These are phyloP conservation scores for Sphaerolaimus hirsutus DNA, from an alignment of 2,888 invertebrate species.

Conservation along the genomic window DNA sequence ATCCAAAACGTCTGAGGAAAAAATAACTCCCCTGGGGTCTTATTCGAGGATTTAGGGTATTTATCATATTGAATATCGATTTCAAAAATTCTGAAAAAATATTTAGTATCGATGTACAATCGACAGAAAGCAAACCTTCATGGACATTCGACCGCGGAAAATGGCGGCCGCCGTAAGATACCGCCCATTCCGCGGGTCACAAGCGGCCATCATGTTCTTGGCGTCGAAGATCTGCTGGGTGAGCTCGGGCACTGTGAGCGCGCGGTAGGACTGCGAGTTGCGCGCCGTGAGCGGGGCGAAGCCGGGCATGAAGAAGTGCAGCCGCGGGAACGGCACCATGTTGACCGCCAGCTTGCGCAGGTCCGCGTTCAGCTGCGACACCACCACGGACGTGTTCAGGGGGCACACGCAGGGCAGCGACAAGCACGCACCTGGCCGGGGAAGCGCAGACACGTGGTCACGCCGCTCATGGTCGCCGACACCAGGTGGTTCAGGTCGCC, in stretches of 20 bases:
- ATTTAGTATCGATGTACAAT: too few relatives aligned
- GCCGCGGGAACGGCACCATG: conserved; percentile 67
- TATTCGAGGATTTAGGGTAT: too few relatives aligned
- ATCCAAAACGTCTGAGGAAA: too few relatives aligned
- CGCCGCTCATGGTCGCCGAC: conserved; percentile 32
- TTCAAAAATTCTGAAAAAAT: too few relatives aligned
- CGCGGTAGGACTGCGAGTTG: conserved; percentile 25
- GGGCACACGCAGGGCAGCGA: too few relatives aligned
- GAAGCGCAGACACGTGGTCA: conserved; percentile 44
- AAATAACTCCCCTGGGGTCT: too few relatives aligned
- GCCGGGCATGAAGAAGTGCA: conserved; percentile 35
- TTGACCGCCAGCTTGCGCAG: conserved; percentile 51
- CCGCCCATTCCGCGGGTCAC: conserved; percentile 30
- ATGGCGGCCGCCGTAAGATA: conserved; percentile 36
- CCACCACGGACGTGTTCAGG: too few relatives aligned
- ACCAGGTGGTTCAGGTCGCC: conserved; percentile 55
- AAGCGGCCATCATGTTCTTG: conserved; percentile 34
- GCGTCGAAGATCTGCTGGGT: conserved; percentile 46
- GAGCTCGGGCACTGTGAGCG: conserved; percentile 44
- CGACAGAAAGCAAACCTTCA: too few relatives aligned
- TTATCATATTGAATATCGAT: too few relatives aligned
- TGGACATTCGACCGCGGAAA: conserved; percentile 27
- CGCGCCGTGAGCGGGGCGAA: conserved; percentile 78
- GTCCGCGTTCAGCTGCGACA: conserved; percentile 42
- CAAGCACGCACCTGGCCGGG: too few relatives aligned